These are phyloP conservation scores for Glyptemys insculpta DNA, from an alignment of 2,797 vertebrate genomes.

Conservation along the genomic window DNA sequence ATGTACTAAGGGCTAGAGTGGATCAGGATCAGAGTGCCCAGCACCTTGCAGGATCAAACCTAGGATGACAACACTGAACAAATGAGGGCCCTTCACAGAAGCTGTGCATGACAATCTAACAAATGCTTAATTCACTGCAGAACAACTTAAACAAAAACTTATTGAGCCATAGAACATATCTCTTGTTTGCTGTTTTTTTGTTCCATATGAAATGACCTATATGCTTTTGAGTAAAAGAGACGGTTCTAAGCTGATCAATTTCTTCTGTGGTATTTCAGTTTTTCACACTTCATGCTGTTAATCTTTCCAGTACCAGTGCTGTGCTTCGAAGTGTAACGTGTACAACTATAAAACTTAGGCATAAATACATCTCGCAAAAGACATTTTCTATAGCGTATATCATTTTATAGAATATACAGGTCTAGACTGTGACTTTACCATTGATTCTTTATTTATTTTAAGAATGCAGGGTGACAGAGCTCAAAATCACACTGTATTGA, in stretches of 20 bases:
- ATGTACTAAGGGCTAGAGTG: not conserved
- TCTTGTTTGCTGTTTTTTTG: not conserved
- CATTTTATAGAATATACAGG: slow-evolving; percentile 18
- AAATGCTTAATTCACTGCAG: not conserved
- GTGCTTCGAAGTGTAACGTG: slow-evolving; percentile 54
- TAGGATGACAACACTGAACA: not conserved
- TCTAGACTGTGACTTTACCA: not conserved
- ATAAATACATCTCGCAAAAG: slow-evolving; percentile 27
- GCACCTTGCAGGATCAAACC: not conserved
- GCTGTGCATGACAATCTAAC: not conserved
- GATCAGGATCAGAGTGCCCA: not conserved
- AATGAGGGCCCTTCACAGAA: not conserved
- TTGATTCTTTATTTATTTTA: slow-evolving; percentile 54
- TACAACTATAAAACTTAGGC: slow-evolving; percentile 49
- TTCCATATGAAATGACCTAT: not conserved
- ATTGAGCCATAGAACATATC: fast-evolving
- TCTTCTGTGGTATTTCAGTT: slow-evolving; percentile 62
- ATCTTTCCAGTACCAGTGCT: slow-evolving; percentile 59
- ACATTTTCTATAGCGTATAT: slow-evolving; percentile 7
- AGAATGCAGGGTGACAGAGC: slow-evolving; percentile 25
- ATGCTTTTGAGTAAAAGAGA: not conserved
- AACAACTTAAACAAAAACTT: not conserved
- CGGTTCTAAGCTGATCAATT: not conserved
- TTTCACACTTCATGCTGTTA: slow-evolving; percentile 66
- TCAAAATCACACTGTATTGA: not conserved